Conservation (phyloP, 2,888 invertebrate genomes). For the Volucella bombylans region DNA sequence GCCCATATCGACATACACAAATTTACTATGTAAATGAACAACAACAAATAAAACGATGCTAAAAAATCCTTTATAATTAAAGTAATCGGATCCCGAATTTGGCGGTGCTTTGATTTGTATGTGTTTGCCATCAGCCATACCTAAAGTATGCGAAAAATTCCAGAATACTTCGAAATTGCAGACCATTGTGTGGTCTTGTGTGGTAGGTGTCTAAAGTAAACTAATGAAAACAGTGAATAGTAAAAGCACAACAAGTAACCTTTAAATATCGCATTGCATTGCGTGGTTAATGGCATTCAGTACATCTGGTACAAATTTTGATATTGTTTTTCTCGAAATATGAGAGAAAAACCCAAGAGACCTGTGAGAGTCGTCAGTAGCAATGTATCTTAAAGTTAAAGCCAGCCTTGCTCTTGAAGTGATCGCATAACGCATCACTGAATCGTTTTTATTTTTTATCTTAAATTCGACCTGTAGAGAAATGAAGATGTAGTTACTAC, state of each 20-base stretch:
- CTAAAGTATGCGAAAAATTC: constrained; percentile 11
- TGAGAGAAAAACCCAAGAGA: no score
- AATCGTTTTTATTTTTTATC: constrained; percentile 3
- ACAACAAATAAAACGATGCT: no score
- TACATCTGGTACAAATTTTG: no score
- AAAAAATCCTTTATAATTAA: constrained; percentile 13
- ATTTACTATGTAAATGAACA: no score
- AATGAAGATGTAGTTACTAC: not conserved
- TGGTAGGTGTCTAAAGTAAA: no score
- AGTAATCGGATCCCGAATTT: constrained; percentile 14
- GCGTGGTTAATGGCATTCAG: no score
- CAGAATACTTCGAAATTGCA: constrained; percentile 1
- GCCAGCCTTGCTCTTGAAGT: no score
- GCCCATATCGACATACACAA: no score
- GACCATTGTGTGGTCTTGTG: constrained; percentile 6
- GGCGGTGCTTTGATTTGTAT: constrained; percentile 8
- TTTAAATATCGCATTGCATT: constrained; percentile 14
- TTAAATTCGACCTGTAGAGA: not conserved
- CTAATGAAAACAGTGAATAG: no score
- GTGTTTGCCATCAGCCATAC: constrained; percentile 12
- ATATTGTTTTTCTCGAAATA: no score
- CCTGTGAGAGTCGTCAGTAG: no score
- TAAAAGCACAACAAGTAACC: not conserved
- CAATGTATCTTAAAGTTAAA: no score
- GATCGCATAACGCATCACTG: not conserved